Evolutionary conservation across 2,797 vertebrate genomes (phyloP).

Genomic region (Myotis myotis): DNA sequence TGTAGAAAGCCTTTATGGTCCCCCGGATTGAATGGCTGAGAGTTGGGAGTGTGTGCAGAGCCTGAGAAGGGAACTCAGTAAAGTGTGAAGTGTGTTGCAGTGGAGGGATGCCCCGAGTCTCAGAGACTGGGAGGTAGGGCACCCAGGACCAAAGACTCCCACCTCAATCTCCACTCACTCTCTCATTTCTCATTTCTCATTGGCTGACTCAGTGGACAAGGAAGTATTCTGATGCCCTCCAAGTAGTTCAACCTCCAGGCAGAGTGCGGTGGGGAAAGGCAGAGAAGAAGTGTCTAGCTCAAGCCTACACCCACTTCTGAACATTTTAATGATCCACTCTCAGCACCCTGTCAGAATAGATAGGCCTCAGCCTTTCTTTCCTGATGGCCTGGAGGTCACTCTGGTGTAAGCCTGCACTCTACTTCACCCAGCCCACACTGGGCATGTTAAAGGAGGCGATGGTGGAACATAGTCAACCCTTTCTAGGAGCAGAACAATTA

Average conservation of each 20-base stretch:
- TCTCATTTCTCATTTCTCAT: neutral
- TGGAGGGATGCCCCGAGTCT: fast-evolving
- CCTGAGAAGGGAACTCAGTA: fast-evolving
- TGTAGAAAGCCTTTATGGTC: neutral
- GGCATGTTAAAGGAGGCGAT: neutral
- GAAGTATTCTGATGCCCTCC: neutral
- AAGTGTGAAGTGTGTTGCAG: no score
- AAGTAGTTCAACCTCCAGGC: neutral
- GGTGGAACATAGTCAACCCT: neutral
- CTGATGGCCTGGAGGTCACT: neutral
- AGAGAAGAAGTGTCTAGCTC: neutral
- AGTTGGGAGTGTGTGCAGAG: neutral
- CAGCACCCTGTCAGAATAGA: neutral
- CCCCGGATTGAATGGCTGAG: fast-evolving
- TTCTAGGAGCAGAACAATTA: neutral
- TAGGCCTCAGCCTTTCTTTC: neutral
- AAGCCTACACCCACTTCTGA: neutral
- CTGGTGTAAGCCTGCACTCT: neutral
- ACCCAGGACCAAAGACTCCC: no score
- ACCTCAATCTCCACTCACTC: neutral
- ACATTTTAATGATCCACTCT: neutral
- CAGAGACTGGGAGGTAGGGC: neutral
- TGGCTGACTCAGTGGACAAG: fast-evolving
- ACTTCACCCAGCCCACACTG: neutral
- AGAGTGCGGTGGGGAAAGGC: neutral